Base-by-base conservation (phyloP, 92 coral and sea anemone genomes). In the Heliopora coerulea region DNA sequence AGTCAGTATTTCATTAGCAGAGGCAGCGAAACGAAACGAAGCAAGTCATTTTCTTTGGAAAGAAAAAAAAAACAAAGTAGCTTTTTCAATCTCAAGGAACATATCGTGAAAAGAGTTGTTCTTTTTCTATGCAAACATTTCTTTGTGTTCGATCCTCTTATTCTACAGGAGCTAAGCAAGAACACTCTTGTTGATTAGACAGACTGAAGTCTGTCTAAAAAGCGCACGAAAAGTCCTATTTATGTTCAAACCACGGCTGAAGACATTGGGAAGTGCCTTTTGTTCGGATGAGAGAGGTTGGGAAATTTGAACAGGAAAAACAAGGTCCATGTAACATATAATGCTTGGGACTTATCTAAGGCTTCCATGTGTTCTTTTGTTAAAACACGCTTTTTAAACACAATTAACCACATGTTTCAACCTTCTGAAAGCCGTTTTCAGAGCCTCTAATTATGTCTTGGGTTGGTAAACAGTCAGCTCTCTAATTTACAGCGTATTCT, bases 321-420 rank as follows among this genome's bases (percentile, higher is more conserved):
- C 72, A 3, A 21, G 34, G 21, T 40, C 54, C 23, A 29, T 44
- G 32, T 41, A 7, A 10, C 29, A 29, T 48, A 67, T 67, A 67
- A 67, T 67, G 58, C 74, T 13, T n/a, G 8, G 18, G 74, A 67
- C 58, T 67, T 67, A 67, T 67, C 59, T 42, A 41, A 67, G 19
- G 0, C 58, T 37, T 67, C 44, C 74, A 67, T 67, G 74, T 67
- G 74, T 67, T 67, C 74, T 48, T 46, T 67, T 67, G 74, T 67
- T 67, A 67, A 67, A 67, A 67, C 74, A 67, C 74, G 74, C 74
- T 67, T 67, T 48, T 67, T 44, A 67, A 67, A 67, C 74, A 67
- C 74, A 67, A 67, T 67, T 67, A 67, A 33, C 74, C 74, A 67
- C 74, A 67, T 67, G 74, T 67, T 27, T 67, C 25, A 27, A 12